Percentiles rank a stretch among this genome's conserved stretches.
Conservation (phyloP, 2,113 vertebrate species). For the Lipotes vexillifer region DNA sequence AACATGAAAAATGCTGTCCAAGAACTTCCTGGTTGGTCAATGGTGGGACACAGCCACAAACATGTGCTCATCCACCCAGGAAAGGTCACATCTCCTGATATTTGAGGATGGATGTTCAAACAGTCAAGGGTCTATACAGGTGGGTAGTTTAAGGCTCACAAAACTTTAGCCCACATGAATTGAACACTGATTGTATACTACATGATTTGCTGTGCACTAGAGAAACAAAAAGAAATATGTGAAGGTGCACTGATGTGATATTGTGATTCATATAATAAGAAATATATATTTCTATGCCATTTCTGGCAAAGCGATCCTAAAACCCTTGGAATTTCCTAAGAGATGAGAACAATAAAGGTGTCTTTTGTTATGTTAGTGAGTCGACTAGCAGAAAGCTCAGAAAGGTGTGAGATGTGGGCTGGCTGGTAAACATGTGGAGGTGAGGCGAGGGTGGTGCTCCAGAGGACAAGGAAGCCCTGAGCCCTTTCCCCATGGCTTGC, state of each 20-base stretch:
- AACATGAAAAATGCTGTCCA: background rate
- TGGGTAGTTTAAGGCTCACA: background rate
- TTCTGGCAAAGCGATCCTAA: background rate
- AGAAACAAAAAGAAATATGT: background rate
- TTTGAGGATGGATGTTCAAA: background rate
- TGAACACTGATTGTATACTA: background rate
- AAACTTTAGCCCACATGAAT: background rate
- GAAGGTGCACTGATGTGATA: background rate
- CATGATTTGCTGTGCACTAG: fast-evolving
- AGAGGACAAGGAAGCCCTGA: background rate
- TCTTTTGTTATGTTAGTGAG: background rate
- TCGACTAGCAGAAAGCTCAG: background rate
- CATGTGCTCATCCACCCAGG: too few species aligned
- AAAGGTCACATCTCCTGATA: fast-evolving
- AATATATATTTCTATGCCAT: background rate
- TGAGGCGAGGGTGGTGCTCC: background rate
- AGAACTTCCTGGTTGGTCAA: background rate
- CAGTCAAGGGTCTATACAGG: too few species aligned
- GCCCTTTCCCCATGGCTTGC: fast-evolving
- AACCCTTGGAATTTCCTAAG: background rate
- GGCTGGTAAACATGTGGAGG: background rate
- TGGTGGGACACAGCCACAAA: background rate
- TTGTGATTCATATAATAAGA: background rate
- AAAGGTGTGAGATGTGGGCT: too few species aligned
- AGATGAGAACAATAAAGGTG: background rate